These are phyloP conservation scores for Saturnia japonica DNA, from an alignment of 2,888 invertebrate species.

Conservation along the genomic window DNA sequence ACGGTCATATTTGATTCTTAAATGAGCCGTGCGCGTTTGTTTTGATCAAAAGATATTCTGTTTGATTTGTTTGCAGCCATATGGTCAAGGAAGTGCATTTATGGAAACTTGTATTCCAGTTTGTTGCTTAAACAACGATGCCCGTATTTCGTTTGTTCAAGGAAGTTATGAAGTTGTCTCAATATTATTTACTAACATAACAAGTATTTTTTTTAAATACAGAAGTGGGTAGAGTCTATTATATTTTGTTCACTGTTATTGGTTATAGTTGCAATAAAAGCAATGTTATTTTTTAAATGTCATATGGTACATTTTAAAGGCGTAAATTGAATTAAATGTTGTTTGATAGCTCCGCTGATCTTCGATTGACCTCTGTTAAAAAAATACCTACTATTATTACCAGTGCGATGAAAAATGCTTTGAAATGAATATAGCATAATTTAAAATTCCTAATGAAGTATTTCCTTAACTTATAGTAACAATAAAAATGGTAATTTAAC, in stretches of 20 bases:
- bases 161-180: not conserved
- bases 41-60: conserved; percentile 4
- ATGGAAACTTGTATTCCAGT: conserved; percentile 6
- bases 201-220: not conserved
- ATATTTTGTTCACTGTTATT: not conserved
- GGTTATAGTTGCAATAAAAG: not conserved
- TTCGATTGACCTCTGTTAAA: not conserved
- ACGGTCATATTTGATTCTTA: not conserved
- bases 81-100: conserved; percentile 4
- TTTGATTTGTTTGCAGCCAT: not conserved
- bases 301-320: not conserved
- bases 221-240: not conserved
- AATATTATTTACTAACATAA: not conserved
- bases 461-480: too few species aligned
- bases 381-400: not conserved
- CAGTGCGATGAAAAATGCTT: not conserved
- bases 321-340: not conserved
- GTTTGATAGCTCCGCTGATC: not conserved
- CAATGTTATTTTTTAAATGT: not conserved
- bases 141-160: not conserved
- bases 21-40: not conserved
- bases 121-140: not conserved
- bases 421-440: not conserved
- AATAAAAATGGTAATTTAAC: not conserved
- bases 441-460: not conserved